Evolutionary conservation across 2,888 invertebrate species (phyloP), one percentile per base, ranked within the genome.

Genomic region (Heliconius cydno): DNA sequence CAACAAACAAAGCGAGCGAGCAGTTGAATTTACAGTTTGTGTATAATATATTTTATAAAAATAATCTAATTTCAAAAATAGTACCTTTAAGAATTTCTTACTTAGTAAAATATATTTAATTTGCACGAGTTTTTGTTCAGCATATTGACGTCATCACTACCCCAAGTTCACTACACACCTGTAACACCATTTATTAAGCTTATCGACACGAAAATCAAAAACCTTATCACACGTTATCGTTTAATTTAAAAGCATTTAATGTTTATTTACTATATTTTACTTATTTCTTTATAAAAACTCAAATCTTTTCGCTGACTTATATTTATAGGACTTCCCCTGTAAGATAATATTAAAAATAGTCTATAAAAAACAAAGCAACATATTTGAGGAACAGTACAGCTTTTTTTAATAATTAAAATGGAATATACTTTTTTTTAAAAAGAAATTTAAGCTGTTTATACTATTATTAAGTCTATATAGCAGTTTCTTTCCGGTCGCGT

Each of bases 401-500:
- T 2, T 57, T 22, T 9, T 57, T 22, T 57, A 3, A 57, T 65
- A 65, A 12, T 25, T 65, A 25, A 28, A 25, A 65, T 65, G 63
- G 15, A 15, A 22, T 57, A 9, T 57, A 9, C 19, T n/a, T 60
- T 3, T 22, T 65, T 28, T 65, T 28, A 28, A 2, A 25, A 67
- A 1, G 25, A 6, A 41, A 70, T 41, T 15, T 46, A 68, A 41
- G 12, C 41, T 15, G 13, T 10, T 2, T 30, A n/a, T 68, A 41
- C 22, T 38, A 68, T 12, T 30, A 34, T 3, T 22, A 30, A 4
- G 57, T 22, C 68, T 89, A 93, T 83, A 94, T 93, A 5, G 94
- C 94, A 1, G 94, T 94, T 83, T 93, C 94, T 83, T 90, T 92
- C 81, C 86, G 85, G 25, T 88, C 87, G 0, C 86, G 81, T 25